phyloP scores from a whole-genome alignment of 2,888 invertebrate species.

The Mimumesa dahlbomi region DNA sequence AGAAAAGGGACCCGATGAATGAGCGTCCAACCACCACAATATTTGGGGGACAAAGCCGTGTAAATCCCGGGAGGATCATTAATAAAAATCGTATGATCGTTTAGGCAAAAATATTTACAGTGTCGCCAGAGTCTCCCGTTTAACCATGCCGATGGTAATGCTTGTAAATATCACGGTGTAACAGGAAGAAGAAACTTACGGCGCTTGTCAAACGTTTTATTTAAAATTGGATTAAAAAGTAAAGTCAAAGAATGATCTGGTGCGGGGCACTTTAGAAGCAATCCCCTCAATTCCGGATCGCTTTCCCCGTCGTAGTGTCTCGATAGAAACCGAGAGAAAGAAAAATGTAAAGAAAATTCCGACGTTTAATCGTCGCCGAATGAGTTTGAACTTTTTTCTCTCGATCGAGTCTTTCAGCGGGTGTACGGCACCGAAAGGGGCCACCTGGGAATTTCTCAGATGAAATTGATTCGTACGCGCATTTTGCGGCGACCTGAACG shows the following conservation, averaged over 20 bases:
- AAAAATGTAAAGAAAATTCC: constrained; percentile 15
- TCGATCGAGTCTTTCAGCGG: not conserved
- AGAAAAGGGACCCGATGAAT: constrained; percentile 41
- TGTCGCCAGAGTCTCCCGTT: too few relatives aligned
- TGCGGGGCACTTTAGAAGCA: too few relatives aligned
- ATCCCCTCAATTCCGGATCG: too few relatives aligned
- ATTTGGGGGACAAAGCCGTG: constrained; percentile 41
- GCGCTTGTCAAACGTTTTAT: too few relatives aligned
- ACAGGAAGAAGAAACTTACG: too few relatives aligned
- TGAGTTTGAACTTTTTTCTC: constrained; percentile 69
- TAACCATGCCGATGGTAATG: too few relatives aligned
- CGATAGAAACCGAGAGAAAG: not conserved
- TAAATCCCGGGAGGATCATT: constrained; percentile 56
- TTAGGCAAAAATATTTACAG: constrained; percentile 68
- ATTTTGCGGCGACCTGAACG: constrained; percentile 44
- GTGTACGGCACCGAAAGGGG: constrained; percentile 10
- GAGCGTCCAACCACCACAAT: constrained; percentile 38
- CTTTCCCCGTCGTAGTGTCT: too few relatives aligned
- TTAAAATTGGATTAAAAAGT: too few relatives aligned
- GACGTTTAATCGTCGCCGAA: constrained; percentile 65
- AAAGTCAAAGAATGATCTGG: too few relatives aligned
- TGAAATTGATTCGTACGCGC: constrained; percentile 69
- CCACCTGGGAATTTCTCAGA: constrained; percentile 68
- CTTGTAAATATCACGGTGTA: too few relatives aligned
- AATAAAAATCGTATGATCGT: constrained; percentile 75